Evolutionary conservation across 1,140 invertebrate species (phyloP).

Genomic region (Aricia agestis): DNA sequence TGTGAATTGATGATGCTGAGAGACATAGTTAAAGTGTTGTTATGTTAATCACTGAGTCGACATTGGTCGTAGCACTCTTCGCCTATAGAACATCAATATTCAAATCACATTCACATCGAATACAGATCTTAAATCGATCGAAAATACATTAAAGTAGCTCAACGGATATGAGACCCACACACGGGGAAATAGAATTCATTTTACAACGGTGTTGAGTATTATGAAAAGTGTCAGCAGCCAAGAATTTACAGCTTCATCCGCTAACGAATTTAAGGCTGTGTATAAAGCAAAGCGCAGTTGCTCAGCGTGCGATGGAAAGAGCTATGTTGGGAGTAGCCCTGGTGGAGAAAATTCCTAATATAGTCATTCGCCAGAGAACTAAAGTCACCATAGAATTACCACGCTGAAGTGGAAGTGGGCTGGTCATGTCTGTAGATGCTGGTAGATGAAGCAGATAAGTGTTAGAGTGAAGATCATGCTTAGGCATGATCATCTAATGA

Average conservation of each 20-base stretch:
- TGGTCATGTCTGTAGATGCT: too few species aligned
- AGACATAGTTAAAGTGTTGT: conserved; percentile 1
- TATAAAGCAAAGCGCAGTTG: too few species aligned
- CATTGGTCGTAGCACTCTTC: neutral
- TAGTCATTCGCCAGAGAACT: too few species aligned
- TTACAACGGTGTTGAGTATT: neutral
- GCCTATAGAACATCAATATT: neutral
- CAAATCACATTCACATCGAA: neutral
- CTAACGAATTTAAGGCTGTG: neutral
- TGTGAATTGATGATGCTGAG: neutral
- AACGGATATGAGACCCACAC: neutral
- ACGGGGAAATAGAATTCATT: neutral
- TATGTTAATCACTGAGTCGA: neutral
- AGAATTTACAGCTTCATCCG: neutral
- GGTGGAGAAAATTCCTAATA: too few species aligned
- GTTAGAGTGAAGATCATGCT: too few species aligned
- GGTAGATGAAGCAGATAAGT: too few species aligned
- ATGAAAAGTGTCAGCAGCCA: neutral
- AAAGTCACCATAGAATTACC: too few species aligned
- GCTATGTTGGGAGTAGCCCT: too few species aligned
- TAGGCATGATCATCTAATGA: too few species aligned
- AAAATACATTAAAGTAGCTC: neutral
- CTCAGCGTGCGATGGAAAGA: too few species aligned
- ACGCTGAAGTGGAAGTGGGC: too few species aligned
- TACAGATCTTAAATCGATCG: neutral